These are phyloP conservation scores for Candidula unifasciata DNA, from an alignment of 2,888 invertebrate species.

Conservation along the genomic window DNA sequence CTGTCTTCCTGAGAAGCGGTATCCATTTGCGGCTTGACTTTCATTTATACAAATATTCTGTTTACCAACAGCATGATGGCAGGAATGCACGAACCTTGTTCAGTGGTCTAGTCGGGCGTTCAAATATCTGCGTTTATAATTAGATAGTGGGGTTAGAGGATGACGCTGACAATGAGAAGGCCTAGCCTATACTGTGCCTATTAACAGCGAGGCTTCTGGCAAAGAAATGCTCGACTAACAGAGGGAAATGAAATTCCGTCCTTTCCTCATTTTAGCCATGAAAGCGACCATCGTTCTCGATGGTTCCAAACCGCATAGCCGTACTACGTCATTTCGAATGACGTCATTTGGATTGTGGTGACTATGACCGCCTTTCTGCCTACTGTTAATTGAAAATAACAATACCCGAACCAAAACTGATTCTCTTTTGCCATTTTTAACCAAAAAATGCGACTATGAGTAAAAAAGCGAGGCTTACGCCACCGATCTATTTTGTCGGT, in stretches of 20 bases:
- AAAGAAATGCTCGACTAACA: conserved; percentile 17
- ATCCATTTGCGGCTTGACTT: background rate
- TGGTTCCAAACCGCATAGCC: conserved; percentile 34
- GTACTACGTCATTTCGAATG: conserved; percentile 30
- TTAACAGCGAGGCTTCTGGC: conserved; percentile 7
- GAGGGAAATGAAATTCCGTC: conserved; percentile 1
- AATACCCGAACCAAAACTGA: background rate
- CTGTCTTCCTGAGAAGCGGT: too few relatives aligned
- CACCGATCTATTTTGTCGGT: conserved; percentile 10
- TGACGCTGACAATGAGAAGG: background rate
- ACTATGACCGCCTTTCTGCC: background rate
- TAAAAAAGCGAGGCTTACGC: background rate
- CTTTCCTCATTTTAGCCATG: background rate
- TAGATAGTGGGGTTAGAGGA: conserved; percentile 18
- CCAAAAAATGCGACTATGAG: background rate
- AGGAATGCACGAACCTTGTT: conserved; percentile 18
- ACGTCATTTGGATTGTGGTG: conserved; percentile 13
- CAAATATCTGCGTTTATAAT: background rate
- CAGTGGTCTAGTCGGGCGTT: background rate
- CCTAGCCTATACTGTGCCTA: conserved; percentile 2
- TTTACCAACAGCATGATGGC: background rate
- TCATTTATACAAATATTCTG: conserved; percentile 7
- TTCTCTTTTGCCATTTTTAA: background rate
- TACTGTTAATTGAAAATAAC: background rate
- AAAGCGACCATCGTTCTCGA: background rate